Evolutionary conservation across 2,113 vertebrate genomes (phyloP), one percentile per base, ranked within the genome.

Genomic region (Dasyornis broadbenti): DNA sequence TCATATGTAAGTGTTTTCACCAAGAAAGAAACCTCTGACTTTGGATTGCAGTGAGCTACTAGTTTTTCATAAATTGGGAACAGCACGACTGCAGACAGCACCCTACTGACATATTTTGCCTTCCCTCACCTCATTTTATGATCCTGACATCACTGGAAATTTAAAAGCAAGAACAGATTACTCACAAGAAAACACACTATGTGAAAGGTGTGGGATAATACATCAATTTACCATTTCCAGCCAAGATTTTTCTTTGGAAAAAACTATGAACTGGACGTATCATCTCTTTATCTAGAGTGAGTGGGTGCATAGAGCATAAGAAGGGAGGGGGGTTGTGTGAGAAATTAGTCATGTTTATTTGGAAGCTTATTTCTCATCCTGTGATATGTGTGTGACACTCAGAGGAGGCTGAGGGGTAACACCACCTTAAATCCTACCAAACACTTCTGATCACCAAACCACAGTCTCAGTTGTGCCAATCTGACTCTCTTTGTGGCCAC

Each of bases 81-180:
- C 42, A 90, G 83, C 70, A 73, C 30, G 61, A 90, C 95, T 94
- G 96, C 75, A 82, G 31, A 71, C 20, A 85, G 85, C 0, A 6
- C 37, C 37, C 65, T 85, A 40, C 75, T 82, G 63, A 76, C 45
- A 80, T 19, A 54, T 82, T 96, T 95, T 76, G 42, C 47, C 31
- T 85, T 40, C 39, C 42, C 33, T 84, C 44, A 69, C 40, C n/a
- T 83, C 17, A 65, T 82, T 79, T 94, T 52, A 57, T 69, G 49
- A 68, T 59, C 75, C 66, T 87, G 49, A 65, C 37, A 53, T 86
- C 72, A 52, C 81, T 94, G 49, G 85, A 97, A 96, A 96, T 87
- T 60, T 95, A 90, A 93, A 93, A 63, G 89, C 92, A 95, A 82
- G 35, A 97, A 92, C 39, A 92, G 88, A 83, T 91, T 78, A 87